Percentiles rank a stretch among this genome's conserved stretches.
phyloP scores from a whole-genome alignment of 92 coral and sea anemone genomes.

The Meandrina meandrites region DNA sequence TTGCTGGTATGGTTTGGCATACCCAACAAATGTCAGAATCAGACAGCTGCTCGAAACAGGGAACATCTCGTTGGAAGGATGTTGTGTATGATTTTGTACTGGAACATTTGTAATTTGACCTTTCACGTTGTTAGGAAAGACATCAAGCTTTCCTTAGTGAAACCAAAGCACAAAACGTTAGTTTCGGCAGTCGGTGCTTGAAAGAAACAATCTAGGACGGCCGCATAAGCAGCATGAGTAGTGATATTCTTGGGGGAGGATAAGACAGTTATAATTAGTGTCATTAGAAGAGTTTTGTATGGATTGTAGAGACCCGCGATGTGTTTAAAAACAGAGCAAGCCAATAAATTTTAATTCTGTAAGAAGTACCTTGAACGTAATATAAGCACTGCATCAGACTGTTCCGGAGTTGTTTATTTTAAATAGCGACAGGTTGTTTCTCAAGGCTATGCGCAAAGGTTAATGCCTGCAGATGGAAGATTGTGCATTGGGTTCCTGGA shows the following conservation, averaged over 20 bases:
- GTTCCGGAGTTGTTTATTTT: neutral
- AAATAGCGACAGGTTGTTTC: neutral
- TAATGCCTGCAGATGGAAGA: too few relatives aligned
- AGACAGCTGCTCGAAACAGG: neutral
- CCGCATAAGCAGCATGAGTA: too few relatives aligned
- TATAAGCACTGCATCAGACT: neutral
- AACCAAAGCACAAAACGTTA: too few relatives aligned
- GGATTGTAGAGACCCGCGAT: neutral
- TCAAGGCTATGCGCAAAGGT: too few relatives aligned
- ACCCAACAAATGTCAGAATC: neutral
- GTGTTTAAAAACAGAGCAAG: neutral
- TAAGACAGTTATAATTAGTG: too few relatives aligned
- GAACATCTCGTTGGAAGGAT: neutral
- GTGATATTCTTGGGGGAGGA: too few relatives aligned
- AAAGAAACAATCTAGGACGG: neutral
- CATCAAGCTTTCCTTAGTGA: neutral
- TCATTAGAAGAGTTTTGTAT: too few relatives aligned
- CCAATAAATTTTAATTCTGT: neutral
- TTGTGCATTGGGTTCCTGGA: too few relatives aligned
- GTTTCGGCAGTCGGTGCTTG: too few relatives aligned
- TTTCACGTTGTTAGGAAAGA: neutral
- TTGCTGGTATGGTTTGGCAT: neutral
- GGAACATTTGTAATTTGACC: constrained; percentile 6
- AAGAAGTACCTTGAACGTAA: neutral
- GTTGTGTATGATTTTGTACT: constrained; percentile 8